Percentiles rank a stretch among this genome's conserved stretches.
phyloP scores from a whole-genome alignment of 2,888 invertebrate genomes.

The Drosophila anomalata region DNA sequence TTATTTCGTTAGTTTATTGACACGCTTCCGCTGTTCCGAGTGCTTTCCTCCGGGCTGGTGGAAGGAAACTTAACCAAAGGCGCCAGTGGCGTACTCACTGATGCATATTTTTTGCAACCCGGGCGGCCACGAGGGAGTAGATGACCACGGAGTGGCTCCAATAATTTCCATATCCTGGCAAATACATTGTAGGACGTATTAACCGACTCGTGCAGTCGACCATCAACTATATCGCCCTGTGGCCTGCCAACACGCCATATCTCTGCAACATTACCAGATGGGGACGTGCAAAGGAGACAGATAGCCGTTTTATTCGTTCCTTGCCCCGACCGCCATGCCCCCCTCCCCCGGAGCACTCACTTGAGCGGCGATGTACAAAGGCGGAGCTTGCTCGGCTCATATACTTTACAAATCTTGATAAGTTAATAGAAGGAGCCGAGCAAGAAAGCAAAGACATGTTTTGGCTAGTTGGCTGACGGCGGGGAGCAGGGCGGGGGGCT shows the following conservation, averaged over 20 bases:
- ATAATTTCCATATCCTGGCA: slow-evolving; percentile 44
- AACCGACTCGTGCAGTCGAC: slow-evolving; percentile 23
- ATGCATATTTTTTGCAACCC: slow-evolving; percentile 33
- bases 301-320: slow-evolving; percentile 65
- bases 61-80: neutral
- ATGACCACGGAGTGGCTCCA: slow-evolving; percentile 4
- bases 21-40: slow-evolving; percentile 22
- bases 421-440: slow-evolving; percentile 67
- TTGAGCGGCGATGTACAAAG: slow-evolving; percentile 59
- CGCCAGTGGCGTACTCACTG: neutral
- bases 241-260: slow-evolving; percentile 55
- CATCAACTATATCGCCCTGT: slow-evolving; percentile 25
- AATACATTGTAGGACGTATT: slow-evolving; percentile 36
- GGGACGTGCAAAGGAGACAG: slow-evolving; percentile 73
- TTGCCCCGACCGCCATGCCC: slow-evolving; percentile 14
- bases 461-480: slow-evolving; percentile 65
- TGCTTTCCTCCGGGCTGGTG: slow-evolving; percentile 2
- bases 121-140: neutral
- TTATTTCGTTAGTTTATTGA: neutral
- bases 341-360: slow-evolving; percentile 28
- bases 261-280: slow-evolving; percentile 31
- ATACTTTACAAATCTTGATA: slow-evolving; percentile 81
- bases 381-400: slow-evolving; percentile 73
- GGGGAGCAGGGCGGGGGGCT: slow-evolving; percentile 6
- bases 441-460: slow-evolving; percentile 74